Percentiles rank a stretch among this genome's conserved stretches.
Evolutionary conservation across 2,797 vertebrate genomes (phyloP).

Genomic region (Muscicapa striata): DNA sequence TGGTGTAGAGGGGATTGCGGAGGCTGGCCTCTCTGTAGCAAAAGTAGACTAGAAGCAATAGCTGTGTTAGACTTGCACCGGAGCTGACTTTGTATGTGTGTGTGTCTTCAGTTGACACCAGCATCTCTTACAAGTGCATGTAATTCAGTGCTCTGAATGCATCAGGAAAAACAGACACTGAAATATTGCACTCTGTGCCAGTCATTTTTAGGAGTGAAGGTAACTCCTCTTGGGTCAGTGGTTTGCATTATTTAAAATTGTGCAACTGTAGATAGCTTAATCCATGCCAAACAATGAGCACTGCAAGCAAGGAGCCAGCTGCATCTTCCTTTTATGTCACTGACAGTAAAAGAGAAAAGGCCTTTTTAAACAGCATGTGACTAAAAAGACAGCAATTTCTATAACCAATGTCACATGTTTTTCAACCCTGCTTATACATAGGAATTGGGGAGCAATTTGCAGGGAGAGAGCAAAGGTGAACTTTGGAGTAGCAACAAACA

Average conservation of each 20-base stretch:
- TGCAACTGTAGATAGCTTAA: neutral
- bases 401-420: neutral
- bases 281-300: neutral
- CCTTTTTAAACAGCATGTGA: neutral
- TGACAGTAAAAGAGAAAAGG: neutral
- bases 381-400: neutral
- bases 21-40: neutral
- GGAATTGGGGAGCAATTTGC: neutral
- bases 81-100: neutral
- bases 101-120: neutral
- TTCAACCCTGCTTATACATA: neutral
- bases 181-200: neutral
- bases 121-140: neutral
- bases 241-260: neutral
- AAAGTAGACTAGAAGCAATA: neutral
- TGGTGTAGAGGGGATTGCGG: neutral
- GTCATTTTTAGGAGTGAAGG: neutral
- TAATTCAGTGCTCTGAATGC: neutral
- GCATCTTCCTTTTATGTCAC: neutral
- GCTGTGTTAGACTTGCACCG: accelerated
- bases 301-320: neutral
- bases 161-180: neutral
- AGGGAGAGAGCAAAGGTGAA: neutral
- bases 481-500: neutral
- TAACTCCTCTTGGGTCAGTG: neutral